Evolutionary conservation across 2,888 invertebrate genomes (phyloP), one percentile per base, ranked within the genome.

Genomic region (Cheilosia soror): DNA sequence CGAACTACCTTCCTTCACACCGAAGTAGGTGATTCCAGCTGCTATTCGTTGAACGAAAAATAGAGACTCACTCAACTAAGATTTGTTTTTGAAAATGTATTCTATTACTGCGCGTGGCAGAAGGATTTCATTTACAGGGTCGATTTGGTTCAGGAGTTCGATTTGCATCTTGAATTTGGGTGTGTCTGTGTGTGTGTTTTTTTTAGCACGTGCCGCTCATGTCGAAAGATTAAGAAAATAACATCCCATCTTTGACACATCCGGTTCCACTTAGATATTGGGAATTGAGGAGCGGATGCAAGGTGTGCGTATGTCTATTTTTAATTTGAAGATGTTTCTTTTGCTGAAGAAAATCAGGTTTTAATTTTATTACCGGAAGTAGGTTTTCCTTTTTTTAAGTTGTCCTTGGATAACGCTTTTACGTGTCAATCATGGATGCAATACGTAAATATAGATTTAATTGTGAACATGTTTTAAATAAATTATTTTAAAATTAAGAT

Each of bases 251-350:
- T 78, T 63, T 78, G 73, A 73, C 82, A 78, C 77, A 86, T 86
- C 86, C 86, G 86, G 86, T 86, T 82, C 86, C 66, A 73, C 78
- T 86, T 85, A n/a, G n/a, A n/a, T n/a, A 84, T 80, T 85, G 71
- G 81, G 68, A 57, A 81, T 44, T 60, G 60, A 58, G 51, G 33
- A 81, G 68, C 76, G 76, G 72, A 72, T 85, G 81, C 81, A 81
- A 85, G 85, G 85, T 85, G 85, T 85, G 85, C 25, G 77, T 58
- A 68, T 72, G 76, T 76, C 76, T 85, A 81, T 85, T 85, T 85
- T 77, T 81, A 68, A 81, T 31, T 15, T 13, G n/a, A 60, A 55
- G 33, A 47, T 68, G 42, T 65, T 60, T 75, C 15, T 37, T n/a
- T 44, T 42, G 44, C 20, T 47, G 40, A 42, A 40, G 63, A 57